Base-by-base conservation (phyloP, 2,888 invertebrate species). In the Catocala nupta region DNA sequence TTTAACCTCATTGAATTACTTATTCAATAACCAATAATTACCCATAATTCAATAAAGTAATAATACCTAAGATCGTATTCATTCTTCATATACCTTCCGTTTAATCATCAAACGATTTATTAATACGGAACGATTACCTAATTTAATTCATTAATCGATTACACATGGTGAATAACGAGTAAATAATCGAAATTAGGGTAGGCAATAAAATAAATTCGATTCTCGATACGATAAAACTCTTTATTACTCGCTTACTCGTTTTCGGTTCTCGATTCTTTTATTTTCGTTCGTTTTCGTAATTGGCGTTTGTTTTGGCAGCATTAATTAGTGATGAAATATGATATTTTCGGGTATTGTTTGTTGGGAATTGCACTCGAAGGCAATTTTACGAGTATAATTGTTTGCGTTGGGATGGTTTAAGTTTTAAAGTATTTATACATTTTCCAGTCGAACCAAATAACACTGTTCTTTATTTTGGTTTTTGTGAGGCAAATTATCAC, bases 311-410 rank as follows among this genome's bases (percentile, higher is more conserved):
- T 83, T 81, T 82, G 64, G 65, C 83, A 77, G 85, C 87, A 90
- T 89, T 90, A 90, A 92, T 92, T 92, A 91, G 84, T 84, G 88
- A 84, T 86, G 89, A 89, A 90, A 91, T 87, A 88, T 87, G 90
- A 90, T 90, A 90, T 90, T 91, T 90, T 87, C 76, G 81, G 81
- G 69, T 65, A 80, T 79, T 83, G 83, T 85, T 84, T 80, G 75
- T 63, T 63, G 68, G 65, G 65, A 39, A 39, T 39, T 39, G 36
- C 36, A 50, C 67, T 39, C 62, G 73, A 67, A 66, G 71, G 68
- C 75, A 70, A 52, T 63, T 59, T 33, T 36, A 49, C 50, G 44
- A 52, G 51, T 25, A 44, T 48, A 63, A 62, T 36, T 53, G 44
- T 42, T 65, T 62, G 11, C 49, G 8, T 53, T 63, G 13, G 8